Evolutionary conservation across 2,113 vertebrate genomes (phyloP), one percentile per base, ranked within the genome.

Genomic region (Vireo altiloquus): DNA sequence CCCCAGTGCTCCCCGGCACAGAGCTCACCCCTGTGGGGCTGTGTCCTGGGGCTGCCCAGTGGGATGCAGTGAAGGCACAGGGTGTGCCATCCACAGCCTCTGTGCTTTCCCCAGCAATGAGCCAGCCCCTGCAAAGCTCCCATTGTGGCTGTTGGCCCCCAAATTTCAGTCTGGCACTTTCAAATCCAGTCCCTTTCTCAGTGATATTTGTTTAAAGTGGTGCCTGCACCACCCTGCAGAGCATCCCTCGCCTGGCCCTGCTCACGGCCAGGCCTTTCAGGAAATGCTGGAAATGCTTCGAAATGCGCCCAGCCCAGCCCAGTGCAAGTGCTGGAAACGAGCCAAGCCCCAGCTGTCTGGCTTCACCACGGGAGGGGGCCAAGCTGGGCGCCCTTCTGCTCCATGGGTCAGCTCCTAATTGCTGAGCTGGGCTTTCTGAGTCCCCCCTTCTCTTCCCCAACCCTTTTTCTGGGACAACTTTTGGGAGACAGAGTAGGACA

Each of bases 241-340:
- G 83, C 91, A 78, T 78, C 92, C 19, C 77, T 91, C 0, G 0
- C 64, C 61, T 2, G 2, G 63, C 59, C 54, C 56, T 0, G 9
- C 79, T 92, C 52, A 4, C 0, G 1, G 69, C 80, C 0, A 0
- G 15, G 75, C 70, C 93, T 39, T 66, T 85, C 95, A 93, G 94
- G 95, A 96, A 95, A 96, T 94, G 79, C 91, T 93, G 90, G 87
- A 82, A 86, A 95, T 90, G 89, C 84, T 84, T 92, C 13, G 0
- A 59, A 76, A 84, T 6, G 54, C 12, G 1, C 83, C 69, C 65
- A 70, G 56, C 80, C 92, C 39, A 9, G 85, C 56, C 52, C 84
- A 7, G 6, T 19, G 74, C n/a, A 6, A 95, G 70, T 0, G 7
- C 83, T 97, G 95, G 93, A 57, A 71, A 9, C 2, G 4, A 2